Evolutionary conservation across 2,797 vertebrate species (phyloP).

Genomic region (Buceros bicornis): DNA sequence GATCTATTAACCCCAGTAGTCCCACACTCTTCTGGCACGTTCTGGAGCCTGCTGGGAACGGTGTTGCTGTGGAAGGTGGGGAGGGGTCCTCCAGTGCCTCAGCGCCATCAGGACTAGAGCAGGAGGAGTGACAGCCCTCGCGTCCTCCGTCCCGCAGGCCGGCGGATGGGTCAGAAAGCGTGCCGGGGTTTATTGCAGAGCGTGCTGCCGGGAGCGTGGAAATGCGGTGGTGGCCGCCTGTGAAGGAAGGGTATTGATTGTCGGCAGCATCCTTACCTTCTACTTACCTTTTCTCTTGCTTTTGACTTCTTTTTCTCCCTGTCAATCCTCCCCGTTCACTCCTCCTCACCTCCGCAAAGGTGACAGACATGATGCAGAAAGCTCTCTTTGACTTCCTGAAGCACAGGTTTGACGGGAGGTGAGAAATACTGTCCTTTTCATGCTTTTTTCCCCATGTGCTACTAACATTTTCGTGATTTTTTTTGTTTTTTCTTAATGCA

Average conservation of each 20-base stretch:
- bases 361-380: slow-evolving; percentile 99
- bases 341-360: slow-evolving; percentile 83
- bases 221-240: not conserved
- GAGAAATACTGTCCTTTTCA: slow-evolving; percentile 80
- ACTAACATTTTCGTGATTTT: not conserved
- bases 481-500: not conserved
- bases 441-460: not conserved
- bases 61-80: not conserved
- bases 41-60: not conserved
- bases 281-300: slow-evolving; percentile 63
- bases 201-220: not conserved
- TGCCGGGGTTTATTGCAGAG: not conserved
- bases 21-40: rapidly evolving
- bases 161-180: not conserved
- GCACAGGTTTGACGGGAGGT: slow-evolving; percentile 99
- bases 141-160: not conserved
- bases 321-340: slow-evolving; percentile 64
- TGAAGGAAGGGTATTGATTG: not conserved
- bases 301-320: slow-evolving; percentile 72
- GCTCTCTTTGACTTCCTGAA: slow-evolving; percentile 99
- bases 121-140: not conserved
- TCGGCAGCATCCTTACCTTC: slow-evolving; percentile 27
- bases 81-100: not conserved
- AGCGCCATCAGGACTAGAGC: not conserved
- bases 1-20: rapidly evolving